phyloP scores from a whole-genome alignment of 37 sponge, comb jelly and placozoan species.

The Sycon ciliatum region DNA sequence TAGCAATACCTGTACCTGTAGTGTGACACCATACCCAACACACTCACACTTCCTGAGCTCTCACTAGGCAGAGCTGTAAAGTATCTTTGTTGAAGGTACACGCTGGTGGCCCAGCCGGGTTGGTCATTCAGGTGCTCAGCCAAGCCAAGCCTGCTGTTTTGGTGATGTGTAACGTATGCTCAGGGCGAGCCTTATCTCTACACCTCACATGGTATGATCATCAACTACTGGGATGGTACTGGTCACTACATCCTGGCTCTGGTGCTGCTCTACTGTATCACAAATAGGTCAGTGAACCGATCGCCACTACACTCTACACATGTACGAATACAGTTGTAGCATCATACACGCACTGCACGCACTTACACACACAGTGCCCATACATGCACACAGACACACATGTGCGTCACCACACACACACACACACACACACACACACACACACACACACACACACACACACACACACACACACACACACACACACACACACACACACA shows the following conservation, averaged over 20 bases:
- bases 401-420: too few species aligned
- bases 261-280: not conserved
- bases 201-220: slow-evolving; percentile 13
- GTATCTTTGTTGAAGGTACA: too few species aligned
- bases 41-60: too few species aligned
- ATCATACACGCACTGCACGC: not conserved
- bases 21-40: too few species aligned
- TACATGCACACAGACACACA: too few species aligned
- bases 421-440: slow-evolving; percentile 14
- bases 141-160: not conserved
- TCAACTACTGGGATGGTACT: slow-evolving; percentile 23
- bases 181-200: slow-evolving; percentile 2
- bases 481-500: not conserved
- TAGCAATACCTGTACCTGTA: too few species aligned
- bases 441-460: slow-evolving; percentile 11
- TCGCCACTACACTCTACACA: not conserved
- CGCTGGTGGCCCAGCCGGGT: too few species aligned
- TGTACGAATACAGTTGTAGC: not conserved
- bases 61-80: too few species aligned
- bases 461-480: not conserved
- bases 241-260: slow-evolving; percentile 1
- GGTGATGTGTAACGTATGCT: not conserved
- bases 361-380: not conserved
- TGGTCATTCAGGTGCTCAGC: not conserved
- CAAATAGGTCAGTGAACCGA: not conserved